phyloP scores from a whole-genome alignment of 2,113 vertebrate species.

The Phrynocephalus versicolor region DNA sequence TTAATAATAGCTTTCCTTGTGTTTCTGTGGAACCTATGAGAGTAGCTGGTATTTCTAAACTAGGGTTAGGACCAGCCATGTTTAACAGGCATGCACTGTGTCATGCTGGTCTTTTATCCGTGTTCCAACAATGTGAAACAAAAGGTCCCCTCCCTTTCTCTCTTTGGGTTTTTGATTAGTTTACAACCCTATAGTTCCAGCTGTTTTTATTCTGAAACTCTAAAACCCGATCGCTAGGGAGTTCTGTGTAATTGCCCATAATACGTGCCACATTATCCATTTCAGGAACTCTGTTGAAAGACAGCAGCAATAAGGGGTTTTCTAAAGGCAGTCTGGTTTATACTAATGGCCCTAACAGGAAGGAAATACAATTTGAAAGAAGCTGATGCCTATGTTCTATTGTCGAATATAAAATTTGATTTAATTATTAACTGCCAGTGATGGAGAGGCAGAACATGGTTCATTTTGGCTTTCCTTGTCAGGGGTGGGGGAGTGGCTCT shows the following conservation, averaged over 20 bases:
- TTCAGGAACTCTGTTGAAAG: conserved; percentile 87
- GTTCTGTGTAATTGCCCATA: conserved; percentile 92
- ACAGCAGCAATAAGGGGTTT: conserved; percentile 87
- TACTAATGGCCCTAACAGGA: conserved; percentile 92
- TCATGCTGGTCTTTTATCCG: conserved; percentile 54
- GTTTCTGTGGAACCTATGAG: conserved; percentile 41
- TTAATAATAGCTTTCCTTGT: conserved; percentile 35
- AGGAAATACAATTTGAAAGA: conserved; percentile 96
- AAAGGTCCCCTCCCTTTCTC: conserved; percentile 67
- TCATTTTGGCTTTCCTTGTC: conserved; percentile 70
- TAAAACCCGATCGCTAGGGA: conserved; percentile 83
- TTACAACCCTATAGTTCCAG: conserved; percentile 81
- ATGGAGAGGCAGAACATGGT: conserved; percentile 83
- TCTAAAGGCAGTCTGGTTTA: conserved; percentile 89
- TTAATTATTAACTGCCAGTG: conserved; percentile 93
- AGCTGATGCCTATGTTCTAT: conserved; percentile 92
- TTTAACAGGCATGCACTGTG: conserved; percentile 32
- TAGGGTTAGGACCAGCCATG: conserved; percentile 35
- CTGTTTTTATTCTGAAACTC: conserved; percentile 86
- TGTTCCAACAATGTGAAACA: conserved; percentile 60
- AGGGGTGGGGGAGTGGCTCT: conserved; percentile 35
- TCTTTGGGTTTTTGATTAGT: conserved; percentile 73
- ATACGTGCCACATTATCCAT: conserved; percentile 90
- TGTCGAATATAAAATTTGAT: conserved; percentile 92
- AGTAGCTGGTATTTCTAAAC: conserved; percentile 37